Conservation (phyloP, 2,113 vertebrate genomes). For the Phylloscopus whistleri region DNA sequence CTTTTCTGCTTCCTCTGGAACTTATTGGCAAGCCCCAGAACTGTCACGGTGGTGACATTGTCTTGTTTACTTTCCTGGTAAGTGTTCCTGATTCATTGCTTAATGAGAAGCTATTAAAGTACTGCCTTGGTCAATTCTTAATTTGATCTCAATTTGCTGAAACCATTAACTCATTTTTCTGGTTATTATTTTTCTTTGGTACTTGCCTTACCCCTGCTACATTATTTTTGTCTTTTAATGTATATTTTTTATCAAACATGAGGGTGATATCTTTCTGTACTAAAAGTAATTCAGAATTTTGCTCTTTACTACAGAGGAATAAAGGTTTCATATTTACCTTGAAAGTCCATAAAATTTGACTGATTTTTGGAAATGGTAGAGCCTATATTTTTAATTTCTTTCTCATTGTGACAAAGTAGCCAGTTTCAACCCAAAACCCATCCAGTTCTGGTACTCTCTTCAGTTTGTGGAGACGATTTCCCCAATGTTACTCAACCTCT, state of each 20-base stretch:
- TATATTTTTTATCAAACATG: background rate
- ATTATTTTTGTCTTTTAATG: background rate
- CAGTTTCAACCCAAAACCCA: background rate
- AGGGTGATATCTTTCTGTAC: background rate
- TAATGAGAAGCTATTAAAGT: background rate
- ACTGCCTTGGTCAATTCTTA: background rate
- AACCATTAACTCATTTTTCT: background rate
- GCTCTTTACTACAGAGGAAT: background rate
- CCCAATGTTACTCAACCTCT: background rate
- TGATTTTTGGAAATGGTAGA: background rate
- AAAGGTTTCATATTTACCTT: background rate
- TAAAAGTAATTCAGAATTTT: background rate
- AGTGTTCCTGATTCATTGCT: background rate
- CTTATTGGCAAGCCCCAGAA: background rate
- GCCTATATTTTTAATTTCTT: background rate
- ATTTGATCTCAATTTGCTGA: background rate
- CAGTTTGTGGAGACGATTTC: background rate
- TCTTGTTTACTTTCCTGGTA: background rate
- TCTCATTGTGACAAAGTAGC: background rate
- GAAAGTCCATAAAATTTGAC: background rate
- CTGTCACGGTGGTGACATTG: fast-evolving
- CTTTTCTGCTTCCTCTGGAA: background rate
- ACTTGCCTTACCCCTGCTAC: background rate
- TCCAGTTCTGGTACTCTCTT: background rate
- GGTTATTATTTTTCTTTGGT: background rate